phyloP scores from a whole-genome alignment of 1,140 invertebrate species.

The Chymomyza costata region DNA sequence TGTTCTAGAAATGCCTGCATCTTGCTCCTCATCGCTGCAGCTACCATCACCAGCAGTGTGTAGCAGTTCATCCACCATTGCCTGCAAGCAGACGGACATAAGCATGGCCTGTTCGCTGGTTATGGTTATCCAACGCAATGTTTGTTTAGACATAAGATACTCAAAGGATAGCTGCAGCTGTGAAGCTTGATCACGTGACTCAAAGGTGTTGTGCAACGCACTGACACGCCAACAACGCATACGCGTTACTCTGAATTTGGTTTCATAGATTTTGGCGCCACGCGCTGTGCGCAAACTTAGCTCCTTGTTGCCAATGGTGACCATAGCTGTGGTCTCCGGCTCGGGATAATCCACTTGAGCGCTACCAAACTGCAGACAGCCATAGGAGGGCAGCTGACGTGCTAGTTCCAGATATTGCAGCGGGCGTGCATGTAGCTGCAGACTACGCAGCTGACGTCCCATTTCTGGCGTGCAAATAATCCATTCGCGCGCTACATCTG shows the following conservation, averaged over 20 bases:
- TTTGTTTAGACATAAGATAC: slow-evolving; percentile 94
- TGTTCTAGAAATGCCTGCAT: too few species aligned
- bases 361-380: slow-evolving; percentile 82
- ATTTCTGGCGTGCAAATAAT: slow-evolving; percentile 84
- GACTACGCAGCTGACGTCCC: slow-evolving; percentile 80
- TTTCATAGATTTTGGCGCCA: slow-evolving; percentile 81
- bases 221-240: slow-evolving; percentile 98
- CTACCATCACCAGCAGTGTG: slow-evolving; percentile 79
- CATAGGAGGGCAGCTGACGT: slow-evolving; percentile 89
- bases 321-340: slow-evolving; percentile 80
- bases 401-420: slow-evolving; percentile 90
- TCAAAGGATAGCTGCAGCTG: slow-evolving; percentile 90
- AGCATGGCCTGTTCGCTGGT: slow-evolving; percentile 93
- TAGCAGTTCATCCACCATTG: slow-evolving; percentile 95
- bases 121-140: slow-evolving; percentile 94
- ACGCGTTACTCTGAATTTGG: slow-evolving; percentile 92
- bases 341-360: slow-evolving; percentile 83
- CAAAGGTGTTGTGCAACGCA: slow-evolving; percentile 83
- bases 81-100: slow-evolving; percentile 95
- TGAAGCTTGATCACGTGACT: slow-evolving; percentile 47
- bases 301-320: slow-evolving; percentile 87
- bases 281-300: slow-evolving; percentile 81
- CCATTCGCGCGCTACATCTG: slow-evolving; percentile 92
- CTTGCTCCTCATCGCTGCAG: slow-evolving; percentile 55
- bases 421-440: slow-evolving; percentile 86